These are phyloP conservation scores for Semotilus atromaculatus DNA, from an alignment of 2,797 vertebrate species.

Conservation along the genomic window DNA sequence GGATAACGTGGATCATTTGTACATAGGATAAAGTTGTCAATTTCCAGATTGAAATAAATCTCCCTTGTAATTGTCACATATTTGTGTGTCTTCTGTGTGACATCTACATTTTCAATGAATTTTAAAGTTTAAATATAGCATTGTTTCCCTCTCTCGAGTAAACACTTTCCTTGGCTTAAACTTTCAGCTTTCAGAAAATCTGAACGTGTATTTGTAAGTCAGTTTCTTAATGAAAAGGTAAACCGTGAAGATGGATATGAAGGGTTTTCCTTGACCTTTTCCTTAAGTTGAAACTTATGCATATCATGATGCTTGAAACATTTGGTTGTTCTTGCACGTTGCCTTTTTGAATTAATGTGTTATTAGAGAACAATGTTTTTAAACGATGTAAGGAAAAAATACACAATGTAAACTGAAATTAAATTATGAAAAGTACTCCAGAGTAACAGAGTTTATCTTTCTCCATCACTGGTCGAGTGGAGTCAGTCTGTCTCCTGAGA, in stretches of 20 bases:
- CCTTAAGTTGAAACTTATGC: neutral
- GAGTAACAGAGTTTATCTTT: slow-evolving; percentile 36
- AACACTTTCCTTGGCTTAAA: neutral
- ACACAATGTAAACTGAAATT: neutral
- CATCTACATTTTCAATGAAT: slow-evolving; percentile 24
- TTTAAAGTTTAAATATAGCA: neutral
- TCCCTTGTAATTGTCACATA: slow-evolving; percentile 1
- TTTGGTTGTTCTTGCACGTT: slow-evolving; percentile 27
- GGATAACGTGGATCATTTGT: slow-evolving; percentile 6
- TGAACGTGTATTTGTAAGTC: slow-evolving; percentile 30
- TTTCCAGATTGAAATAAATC: slow-evolving; percentile 44
- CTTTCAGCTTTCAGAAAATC: slow-evolving; percentile 17
- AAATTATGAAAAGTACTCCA: neutral
- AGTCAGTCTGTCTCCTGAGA: slow-evolving; percentile 74
- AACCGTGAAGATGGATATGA: neutral
- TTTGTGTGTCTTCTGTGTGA: slow-evolving; percentile 18
- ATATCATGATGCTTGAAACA: neutral
- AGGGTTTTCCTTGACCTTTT: neutral
- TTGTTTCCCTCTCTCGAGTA: neutral
- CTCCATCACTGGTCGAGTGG: slow-evolving; percentile 59
- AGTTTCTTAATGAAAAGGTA: slow-evolving; percentile 10
- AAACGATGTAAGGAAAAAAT: neutral
- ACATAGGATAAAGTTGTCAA: slow-evolving; percentile 4
- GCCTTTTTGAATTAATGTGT: neutral
- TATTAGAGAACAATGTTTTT: neutral